Evolutionary conservation across 2,113 vertebrate genomes (phyloP), one percentile per base, ranked within the genome.

Genomic region (Shinisaurus crocodilurus): DNA sequence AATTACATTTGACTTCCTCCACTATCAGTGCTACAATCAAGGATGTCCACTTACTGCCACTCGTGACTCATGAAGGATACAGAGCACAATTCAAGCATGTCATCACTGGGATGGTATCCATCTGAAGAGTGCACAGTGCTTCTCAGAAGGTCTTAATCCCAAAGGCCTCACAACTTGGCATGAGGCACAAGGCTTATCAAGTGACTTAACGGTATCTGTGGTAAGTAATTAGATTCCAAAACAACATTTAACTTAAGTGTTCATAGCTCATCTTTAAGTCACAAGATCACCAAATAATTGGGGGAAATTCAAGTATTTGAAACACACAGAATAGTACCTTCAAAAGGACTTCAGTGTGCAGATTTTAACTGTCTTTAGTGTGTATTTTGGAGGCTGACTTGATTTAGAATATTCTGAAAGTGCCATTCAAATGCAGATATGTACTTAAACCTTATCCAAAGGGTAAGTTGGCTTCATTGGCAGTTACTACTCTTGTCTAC

Each of bases 91-190:
- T 69, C 82, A 40, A 32, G 50, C 6, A 16, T 50, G 16, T 45
- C 90, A 90, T 45, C 80, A 90, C 54, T 92, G 87, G 88, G 91
- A 88, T 72, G 34, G 43, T 2, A 63, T 23, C 12, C 23, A 4
- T 43, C 48, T 92, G 32, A 57, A 75, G 69, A 1, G 25, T 27
- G n/a, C 12, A 16, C 2, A 82, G 54, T 0, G 0, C 8, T 3
- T 29, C 13, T 0, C 6, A 74, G 34, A 0, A 27, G 63, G n/a
- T 16, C 1, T 1, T 70, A 3, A 16, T 16, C 57, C 57, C 1
- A 6, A 82, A 43, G 10, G 69, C 34, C 23, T n/a, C 23, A 57
- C 32, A 75, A 37, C 10, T 29, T 57, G 48, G 48, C 23, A 8
- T 0, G 0, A 82, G 3, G 76, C 45, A 10, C 15, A 40, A 10